Base-by-base conservation (phyloP, 92 coral and sea anemone genomes). In the Actinostola sp. region DNA sequence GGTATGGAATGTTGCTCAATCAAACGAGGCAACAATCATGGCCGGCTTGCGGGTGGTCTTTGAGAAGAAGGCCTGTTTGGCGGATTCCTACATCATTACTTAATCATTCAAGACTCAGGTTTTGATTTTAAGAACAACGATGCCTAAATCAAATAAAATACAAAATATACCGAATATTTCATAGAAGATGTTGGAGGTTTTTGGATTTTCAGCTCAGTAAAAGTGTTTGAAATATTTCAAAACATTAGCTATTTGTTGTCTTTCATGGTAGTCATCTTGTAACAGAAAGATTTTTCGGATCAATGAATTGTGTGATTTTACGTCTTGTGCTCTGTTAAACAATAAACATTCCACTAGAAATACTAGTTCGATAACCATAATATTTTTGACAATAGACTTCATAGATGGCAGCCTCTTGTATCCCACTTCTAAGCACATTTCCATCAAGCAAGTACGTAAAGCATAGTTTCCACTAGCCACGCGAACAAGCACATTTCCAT, bases 1-100 rank as follows among this genome's bases (percentile, higher is more conserved):
- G 71, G 70, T 82, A 86, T 86, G 69, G 66, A 59, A 85, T 66
- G 66, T 66, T 82, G 72, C 65, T 61, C 68, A 24, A 10, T 19
- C 33, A 63, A 62, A 63, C 32, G 23, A 72, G 60, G 35, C 49
- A 1, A n/a, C 19, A 24, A 57, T 26, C 70, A 52, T n/a, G n/a
- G n/a, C n/a, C 19, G 62, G 32, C 56, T 63, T 31, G 58, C 85
- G 63, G 83, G 75, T 60, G 71, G 61, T 57, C 67, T 3, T n/a
- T 54, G 28, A n/a, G n/a, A 33, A 63, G 19, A 23, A 27, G 46
- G 61, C 33, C 51, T 16, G 66, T 73, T 71, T 83, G 69, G 51
- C 67, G 76, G 68, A 86, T 86, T 82, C 80, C 46, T 86, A 3
- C 17, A 21, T 27, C 66, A 66, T 86, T 76, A 86, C 75, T 67